Evolutionary conservation across 2,113 vertebrate species (phyloP).

Genomic region (Ciconia boyciana): DNA sequence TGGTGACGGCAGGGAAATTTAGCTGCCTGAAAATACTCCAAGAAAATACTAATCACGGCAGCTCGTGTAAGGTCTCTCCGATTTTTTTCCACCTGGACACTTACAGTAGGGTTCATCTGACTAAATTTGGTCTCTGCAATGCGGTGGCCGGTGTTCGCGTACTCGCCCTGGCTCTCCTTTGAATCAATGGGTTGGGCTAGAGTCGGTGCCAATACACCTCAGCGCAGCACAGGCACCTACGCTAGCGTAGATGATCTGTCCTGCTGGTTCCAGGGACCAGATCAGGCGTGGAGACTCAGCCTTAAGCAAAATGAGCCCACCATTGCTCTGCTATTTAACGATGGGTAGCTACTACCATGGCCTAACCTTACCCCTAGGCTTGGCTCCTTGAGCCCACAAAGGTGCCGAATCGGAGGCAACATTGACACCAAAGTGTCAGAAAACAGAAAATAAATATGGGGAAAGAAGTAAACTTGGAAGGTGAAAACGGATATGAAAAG

Average conservation of each 20-base stretch:
- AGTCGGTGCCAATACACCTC: too few species aligned
- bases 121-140: neutral
- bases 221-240: neutral
- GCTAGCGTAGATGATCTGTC: too few species aligned
- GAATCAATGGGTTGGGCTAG: neutral
- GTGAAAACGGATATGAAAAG: neutral
- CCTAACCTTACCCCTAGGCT: neutral
- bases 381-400: neutral
- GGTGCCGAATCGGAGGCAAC: neutral
- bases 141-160: fast-evolving
- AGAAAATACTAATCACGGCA: neutral
- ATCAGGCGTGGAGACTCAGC: neutral
- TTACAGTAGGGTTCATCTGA: neutral
- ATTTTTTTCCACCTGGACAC: neutral
- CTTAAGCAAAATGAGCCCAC: neutral
- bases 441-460: neutral
- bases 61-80: neutral
- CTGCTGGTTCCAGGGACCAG: neutral
- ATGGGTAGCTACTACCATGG: neutral
- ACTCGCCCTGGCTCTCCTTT: neutral
- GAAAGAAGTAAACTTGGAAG: neutral
- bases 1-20: neutral
- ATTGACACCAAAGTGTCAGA: neutral
- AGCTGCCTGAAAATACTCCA: neutral
- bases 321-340: too few species aligned